Base-by-base conservation (phyloP, 2,113 vertebrate species). In the Rhinopomastus cyanomelas region DNA sequence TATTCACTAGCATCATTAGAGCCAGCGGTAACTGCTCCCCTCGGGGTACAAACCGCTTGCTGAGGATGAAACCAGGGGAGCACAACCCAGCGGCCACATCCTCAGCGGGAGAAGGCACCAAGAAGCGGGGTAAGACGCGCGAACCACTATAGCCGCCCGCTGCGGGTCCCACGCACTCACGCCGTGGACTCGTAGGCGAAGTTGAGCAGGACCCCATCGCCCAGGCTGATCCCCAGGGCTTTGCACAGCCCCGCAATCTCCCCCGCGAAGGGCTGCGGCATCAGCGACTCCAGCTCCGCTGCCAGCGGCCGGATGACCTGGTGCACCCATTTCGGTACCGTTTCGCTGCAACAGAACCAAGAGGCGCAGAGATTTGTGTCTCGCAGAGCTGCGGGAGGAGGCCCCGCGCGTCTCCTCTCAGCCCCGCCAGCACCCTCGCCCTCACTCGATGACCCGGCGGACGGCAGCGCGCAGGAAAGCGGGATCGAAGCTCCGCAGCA, bases 181-280 rank as follows among this genome's bases (percentile, higher is more conserved):
- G 98, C 98, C 1, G 97, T 97, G 22, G 97, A 93, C 96, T 99
- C 99, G 30, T 99, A 99, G 90, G 97, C 98, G 29, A 99, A 97
- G 96, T 99, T 99, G 21, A 99, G 93, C 8, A 99, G 85, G 32
- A 99, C 30, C 34, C 98, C 91, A 5, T 99, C 98, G 0, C 97
- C 95, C 5, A 98, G 73, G 12, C 61, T 96, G 34, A 97, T 13
- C 59, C 97, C 97, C n/a, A 98, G 66, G 0, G 94, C 87, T 7
- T 89, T 37, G 71, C 98, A 97, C 51, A 99, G 10, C 7, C 99
- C 98, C 4, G 85, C 95, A 29, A 99, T 98, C 93, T 99, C 99
- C 6, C 94, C 96, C 0, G 92, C 96, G 8, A 98, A 99, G 1
- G 98, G 98, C 44, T 98, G 97, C 0, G 98, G 98, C 57, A 98